These are phyloP conservation scores for Isaurus tuberculatus DNA, from an alignment of 92 coral and sea anemone genomes.

Conservation along the genomic window DNA sequence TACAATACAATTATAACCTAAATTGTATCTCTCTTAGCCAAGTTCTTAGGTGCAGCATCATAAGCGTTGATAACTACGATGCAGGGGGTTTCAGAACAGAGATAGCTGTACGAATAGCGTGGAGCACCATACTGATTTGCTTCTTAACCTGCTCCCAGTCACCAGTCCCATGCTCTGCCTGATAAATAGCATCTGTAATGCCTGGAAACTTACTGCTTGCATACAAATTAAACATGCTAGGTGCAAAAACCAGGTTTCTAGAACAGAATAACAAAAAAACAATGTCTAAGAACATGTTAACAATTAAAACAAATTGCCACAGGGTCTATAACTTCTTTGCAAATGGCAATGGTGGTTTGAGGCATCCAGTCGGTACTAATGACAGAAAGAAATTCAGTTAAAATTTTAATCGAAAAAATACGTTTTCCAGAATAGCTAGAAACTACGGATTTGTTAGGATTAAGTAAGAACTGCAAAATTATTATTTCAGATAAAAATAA, in stretches of 20 bases:
- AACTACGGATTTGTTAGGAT: too few species aligned
- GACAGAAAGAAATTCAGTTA: too few species aligned
- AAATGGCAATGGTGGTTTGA: too few species aligned
- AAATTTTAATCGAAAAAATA: too few species aligned
- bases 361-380: too few species aligned
- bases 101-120: constrained; percentile 76
- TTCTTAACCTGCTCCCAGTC: constrained; percentile 83
- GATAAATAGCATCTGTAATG: constrained; percentile 74
- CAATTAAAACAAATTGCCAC: too few species aligned
- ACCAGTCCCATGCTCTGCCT: constrained; percentile 48
- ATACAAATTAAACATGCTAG: constrained; percentile 65
- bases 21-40: neutral
- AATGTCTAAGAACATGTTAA: neutral
- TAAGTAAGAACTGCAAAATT: too few species aligned
- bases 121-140: constrained; percentile 77
- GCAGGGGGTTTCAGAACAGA: constrained; percentile 52
- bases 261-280: neutral
- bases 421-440: too few species aligned
- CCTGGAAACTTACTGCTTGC: constrained; percentile 82
- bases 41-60: neutral
- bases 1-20: too few species aligned
- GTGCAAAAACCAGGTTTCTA: constrained; percentile 85
- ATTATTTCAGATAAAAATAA: too few species aligned
- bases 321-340: too few species aligned
- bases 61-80: neutral